Conservation (phyloP, 2,113 vertebrate genomes). For the Caloenas nicobarica region DNA sequence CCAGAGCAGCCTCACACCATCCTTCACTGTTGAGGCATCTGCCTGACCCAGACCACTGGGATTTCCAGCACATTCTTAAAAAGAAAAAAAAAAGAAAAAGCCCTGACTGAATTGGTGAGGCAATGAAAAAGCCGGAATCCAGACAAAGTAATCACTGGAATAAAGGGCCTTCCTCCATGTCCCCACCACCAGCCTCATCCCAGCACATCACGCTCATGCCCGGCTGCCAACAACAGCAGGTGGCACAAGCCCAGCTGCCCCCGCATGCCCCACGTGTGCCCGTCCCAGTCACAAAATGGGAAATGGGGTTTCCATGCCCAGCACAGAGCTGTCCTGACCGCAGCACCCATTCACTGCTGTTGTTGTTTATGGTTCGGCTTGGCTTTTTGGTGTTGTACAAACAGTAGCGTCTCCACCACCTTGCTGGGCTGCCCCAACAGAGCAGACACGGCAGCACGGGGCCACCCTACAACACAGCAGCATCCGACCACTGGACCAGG, state of each 20-base stretch:
- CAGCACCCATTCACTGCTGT: accelerated
- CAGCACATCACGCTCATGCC: accelerated
- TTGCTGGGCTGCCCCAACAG: background rate
- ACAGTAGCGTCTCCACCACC: background rate
- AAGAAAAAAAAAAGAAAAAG: background rate
- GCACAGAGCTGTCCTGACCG: accelerated
- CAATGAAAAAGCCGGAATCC: background rate
- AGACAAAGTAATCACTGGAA: background rate
- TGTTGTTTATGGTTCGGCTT: too few relatives aligned
- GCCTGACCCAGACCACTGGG: accelerated
- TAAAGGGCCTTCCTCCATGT: background rate
- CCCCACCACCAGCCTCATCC: background rate
- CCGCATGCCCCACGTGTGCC: accelerated
- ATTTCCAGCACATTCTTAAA: background rate
- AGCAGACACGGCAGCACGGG: background rate
- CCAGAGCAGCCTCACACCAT: background rate
- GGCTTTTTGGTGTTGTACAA: background rate
- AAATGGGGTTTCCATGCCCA: background rate
- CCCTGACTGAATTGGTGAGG: background rate
- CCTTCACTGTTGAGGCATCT: background rate
- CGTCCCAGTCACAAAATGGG: background rate
- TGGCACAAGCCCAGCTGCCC: background rate
- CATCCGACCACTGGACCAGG: accelerated
- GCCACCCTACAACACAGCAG: background rate
- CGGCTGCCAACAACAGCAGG: background rate